Conservation (phyloP, 2,113 vertebrate genomes). For the Percopsis transmontana region DNA sequence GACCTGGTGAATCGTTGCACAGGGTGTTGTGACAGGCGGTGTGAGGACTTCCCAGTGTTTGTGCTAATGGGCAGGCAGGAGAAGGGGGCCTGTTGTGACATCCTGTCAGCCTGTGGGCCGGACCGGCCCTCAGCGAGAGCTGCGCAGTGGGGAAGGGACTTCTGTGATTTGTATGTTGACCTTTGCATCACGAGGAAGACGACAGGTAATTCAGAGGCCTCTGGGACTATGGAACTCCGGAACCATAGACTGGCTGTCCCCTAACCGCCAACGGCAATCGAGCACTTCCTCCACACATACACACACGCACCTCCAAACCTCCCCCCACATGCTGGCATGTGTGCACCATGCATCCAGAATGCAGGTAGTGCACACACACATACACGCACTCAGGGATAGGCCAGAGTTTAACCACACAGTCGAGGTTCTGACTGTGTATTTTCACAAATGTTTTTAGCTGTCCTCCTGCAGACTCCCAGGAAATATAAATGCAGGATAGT, state of each 20-base stretch:
- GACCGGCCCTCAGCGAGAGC: constrained; percentile 57
- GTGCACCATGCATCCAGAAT: background rate
- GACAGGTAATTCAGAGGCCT: constrained; percentile 84
- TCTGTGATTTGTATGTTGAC: constrained; percentile 87
- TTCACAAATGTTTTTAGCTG: too few relatives aligned
- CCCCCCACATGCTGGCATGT: background rate
- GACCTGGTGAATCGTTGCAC: constrained; percentile 26
- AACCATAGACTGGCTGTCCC: constrained; percentile 68
- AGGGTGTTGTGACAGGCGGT: constrained; percentile 59
- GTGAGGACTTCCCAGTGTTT: constrained; percentile 60
- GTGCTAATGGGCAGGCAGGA: constrained; percentile 68
- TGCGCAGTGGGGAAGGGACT: constrained; percentile 79
- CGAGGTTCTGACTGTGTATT: background rate
- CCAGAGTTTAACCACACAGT: background rate
- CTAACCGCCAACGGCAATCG: too few relatives aligned
- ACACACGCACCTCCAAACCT: constrained; percentile 1
- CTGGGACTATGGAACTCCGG: constrained; percentile 61
- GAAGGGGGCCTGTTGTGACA: constrained; percentile 70
- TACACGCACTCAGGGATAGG: background rate
- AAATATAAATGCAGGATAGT: too few relatives aligned
- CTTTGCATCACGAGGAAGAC: constrained; percentile 81
- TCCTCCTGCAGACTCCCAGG: too few relatives aligned
- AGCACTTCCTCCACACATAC: background rate
- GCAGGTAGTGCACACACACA: background rate
- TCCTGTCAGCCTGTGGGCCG: constrained; percentile 74